phyloP scores from a whole-genome alignment of 2,888 invertebrate genomes.

The Plagodis pulveraria region DNA sequence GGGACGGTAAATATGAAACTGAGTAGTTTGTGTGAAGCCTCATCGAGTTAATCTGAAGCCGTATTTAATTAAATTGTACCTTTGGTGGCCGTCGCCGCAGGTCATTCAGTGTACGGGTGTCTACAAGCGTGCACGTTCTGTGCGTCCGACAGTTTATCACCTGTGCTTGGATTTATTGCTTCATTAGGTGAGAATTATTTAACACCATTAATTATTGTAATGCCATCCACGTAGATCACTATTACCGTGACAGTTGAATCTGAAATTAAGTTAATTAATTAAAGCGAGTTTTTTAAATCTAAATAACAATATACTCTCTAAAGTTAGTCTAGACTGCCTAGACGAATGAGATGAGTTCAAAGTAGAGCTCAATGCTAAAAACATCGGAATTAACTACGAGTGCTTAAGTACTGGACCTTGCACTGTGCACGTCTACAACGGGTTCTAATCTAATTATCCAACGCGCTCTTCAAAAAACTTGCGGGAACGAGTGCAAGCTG shows the following conservation, averaged over 20 bases:
- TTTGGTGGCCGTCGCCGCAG: conserved; percentile 60
- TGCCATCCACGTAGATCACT: conserved; percentile 16
- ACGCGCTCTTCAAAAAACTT: conserved; percentile 68
- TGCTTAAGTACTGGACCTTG: too few species aligned
- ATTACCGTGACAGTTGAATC: conserved; percentile 13
- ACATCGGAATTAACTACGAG: conserved; percentile 4
- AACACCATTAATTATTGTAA: conserved; percentile 20
- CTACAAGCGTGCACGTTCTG: conserved; percentile 59
- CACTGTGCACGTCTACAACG: conserved; percentile 38
- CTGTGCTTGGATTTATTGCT: conserved; percentile 35
- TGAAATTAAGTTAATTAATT: conserved; percentile 16
- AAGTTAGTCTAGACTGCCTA: too few species aligned
- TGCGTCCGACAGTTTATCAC: conserved; percentile 32
- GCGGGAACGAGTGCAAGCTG: conserved; percentile 60
- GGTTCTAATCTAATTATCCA: conserved; percentile 76
- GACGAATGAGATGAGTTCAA: too few species aligned
- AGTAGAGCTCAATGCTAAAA: neutral
- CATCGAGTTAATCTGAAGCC: conserved; percentile 81
- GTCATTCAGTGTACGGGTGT: conserved; percentile 66
- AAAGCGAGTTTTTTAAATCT: conserved; percentile 12
- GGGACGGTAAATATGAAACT: conserved; percentile 72
- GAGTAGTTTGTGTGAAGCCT: conserved; percentile 79
- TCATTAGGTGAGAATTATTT: conserved; percentile 46
- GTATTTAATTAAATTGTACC: conserved; percentile 83
- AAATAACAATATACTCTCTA: conserved; percentile 6